phyloP scores from a whole-genome alignment of 2,113 vertebrate species.

The Gobius niger region DNA sequence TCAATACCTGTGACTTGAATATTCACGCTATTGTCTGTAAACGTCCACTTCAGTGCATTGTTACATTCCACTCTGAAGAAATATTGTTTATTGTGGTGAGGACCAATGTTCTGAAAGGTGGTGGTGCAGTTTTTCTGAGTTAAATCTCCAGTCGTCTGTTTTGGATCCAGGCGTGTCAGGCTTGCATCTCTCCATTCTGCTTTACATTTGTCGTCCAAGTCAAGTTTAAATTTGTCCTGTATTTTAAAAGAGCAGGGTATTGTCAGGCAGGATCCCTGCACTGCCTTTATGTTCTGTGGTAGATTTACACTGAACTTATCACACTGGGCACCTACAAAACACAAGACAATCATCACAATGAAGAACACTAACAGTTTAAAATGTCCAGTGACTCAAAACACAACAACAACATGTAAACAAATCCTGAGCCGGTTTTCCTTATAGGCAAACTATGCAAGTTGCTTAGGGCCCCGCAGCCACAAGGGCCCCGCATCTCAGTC shows the following conservation, averaged over 20 bases:
- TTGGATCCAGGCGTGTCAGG: not conserved
- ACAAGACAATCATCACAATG: too few species aligned
- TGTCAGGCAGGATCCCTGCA: slow-evolving; percentile 47
- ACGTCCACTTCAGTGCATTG: accelerated
- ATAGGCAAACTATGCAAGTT: too few species aligned
- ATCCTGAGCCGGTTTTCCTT: too few species aligned
- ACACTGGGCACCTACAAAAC: too few species aligned
- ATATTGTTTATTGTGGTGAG: not conserved
- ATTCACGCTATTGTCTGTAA: accelerated
- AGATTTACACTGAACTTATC: too few species aligned
- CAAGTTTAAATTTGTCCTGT: not conserved
- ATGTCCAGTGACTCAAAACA: too few species aligned
- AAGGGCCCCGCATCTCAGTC: too few species aligned
- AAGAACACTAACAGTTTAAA: too few species aligned
- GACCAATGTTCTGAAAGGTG: not conserved
- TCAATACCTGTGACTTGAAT: slow-evolving; percentile 1
- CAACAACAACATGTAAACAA: not conserved
- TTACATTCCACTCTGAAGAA: not conserved
- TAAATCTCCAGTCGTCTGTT: not conserved
- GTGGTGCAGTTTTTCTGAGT: slow-evolving; percentile 1
- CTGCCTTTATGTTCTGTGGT: too few species aligned
- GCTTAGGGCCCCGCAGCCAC: too few species aligned
- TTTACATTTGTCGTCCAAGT: not conserved
- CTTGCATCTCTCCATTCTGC: not conserved
- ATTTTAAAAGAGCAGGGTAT: slow-evolving; percentile 40